Evolutionary conservation across 1,140 invertebrate species (phyloP).

Genomic region (Muscidifurax raptorellus): DNA sequence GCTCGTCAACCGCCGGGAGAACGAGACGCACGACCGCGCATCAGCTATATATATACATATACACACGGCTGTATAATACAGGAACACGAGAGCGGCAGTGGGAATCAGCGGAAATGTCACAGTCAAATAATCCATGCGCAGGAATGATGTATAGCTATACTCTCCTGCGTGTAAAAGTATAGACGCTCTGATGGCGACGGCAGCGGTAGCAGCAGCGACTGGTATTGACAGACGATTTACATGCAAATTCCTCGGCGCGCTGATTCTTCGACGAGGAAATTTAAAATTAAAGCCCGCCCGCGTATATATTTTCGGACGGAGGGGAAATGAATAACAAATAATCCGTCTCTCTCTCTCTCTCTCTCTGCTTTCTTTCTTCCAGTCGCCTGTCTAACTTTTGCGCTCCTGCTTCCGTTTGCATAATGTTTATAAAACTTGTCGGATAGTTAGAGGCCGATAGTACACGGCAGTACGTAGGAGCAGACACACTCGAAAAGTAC

Average conservation of each 20-base stretch:
- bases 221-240: constrained; percentile 55
- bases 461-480: not conserved
- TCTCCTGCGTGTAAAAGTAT: not conserved
- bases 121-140: constrained; percentile 39
- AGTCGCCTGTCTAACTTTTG: constrained; percentile 34
- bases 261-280: constrained; percentile 46
- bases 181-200: not conserved
- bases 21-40: not conserved
- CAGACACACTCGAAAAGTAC: constrained; percentile 40
- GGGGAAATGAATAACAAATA: constrained; percentile 52
- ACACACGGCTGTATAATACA: not conserved
- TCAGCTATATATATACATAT: not conserved
- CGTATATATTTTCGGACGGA: constrained; percentile 20
- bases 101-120: constrained; percentile 41
- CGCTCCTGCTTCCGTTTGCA: constrained; percentile 28
- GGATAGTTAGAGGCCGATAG: constrained; percentile 39
- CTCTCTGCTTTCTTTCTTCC: constrained; percentile 18
- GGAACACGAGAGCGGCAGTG: not conserved
- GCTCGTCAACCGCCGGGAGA: not conserved
- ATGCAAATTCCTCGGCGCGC: constrained; percentile 47
- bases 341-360: constrained; percentile 25
- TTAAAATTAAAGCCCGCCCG: constrained; percentile 46
- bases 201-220: not conserved
- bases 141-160: not conserved
- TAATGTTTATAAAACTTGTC: constrained; percentile 53